Evolutionary conservation across 2,888 invertebrate species (phyloP).

Genomic region (Zootermopsis nevadensis): DNA sequence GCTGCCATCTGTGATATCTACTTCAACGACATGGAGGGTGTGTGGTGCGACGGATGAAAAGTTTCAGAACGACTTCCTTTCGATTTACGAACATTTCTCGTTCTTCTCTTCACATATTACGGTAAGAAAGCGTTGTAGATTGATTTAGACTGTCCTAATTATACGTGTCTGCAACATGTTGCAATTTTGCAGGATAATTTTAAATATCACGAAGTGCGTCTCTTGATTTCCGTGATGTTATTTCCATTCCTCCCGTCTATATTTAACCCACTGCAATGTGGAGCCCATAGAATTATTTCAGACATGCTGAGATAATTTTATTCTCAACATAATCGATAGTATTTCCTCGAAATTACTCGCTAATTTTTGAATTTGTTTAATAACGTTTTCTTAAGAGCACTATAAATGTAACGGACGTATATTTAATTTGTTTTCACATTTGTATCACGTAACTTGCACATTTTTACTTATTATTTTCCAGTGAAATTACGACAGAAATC

Average conservation of each 20-base stretch:
- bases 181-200: not conserved
- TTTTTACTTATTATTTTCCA: not conserved
- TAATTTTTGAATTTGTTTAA: too few relatives aligned
- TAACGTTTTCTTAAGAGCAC: not conserved
- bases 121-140: not conserved
- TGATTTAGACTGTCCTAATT: not conserved
- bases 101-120: slow-evolving; percentile 23
- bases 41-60: slow-evolving; percentile 51
- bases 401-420: not conserved
- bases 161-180: not conserved
- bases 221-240: slow-evolving; percentile 34
- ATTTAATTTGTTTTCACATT: not conserved
- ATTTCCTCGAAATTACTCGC: not conserved
- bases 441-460: not conserved
- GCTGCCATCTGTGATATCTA: slow-evolving; percentile 39
- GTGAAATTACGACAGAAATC: slow-evolving; percentile 39
- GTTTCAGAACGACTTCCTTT: slow-evolving; percentile 53
- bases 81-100: slow-evolving; percentile 47
- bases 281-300: slow-evolving; percentile 32
- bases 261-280: slow-evolving; percentile 40
- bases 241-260: slow-evolving; percentile 41
- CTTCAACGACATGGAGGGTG: slow-evolving; percentile 51
- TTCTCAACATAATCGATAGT: not conserved
- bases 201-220: slow-evolving; percentile 24
- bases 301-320: slow-evolving; percentile 11